phyloP scores from a whole-genome alignment of 2,797 vertebrate species.

The Sebastes nivosus region DNA sequence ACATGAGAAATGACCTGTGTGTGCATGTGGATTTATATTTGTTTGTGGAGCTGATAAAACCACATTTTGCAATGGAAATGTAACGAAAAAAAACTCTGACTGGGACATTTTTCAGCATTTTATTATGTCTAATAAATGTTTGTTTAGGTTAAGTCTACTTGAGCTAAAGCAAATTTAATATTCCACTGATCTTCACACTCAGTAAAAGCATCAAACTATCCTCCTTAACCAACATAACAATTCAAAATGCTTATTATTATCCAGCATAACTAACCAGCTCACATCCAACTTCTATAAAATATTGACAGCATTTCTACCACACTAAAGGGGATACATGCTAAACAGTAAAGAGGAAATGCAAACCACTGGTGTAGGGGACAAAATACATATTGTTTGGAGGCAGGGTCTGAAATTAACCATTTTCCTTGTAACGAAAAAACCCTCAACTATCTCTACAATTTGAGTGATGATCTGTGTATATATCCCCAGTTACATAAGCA shows the following conservation, averaged over 20 bases:
- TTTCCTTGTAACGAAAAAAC: background rate
- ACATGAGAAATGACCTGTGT: background rate
- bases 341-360: background rate
- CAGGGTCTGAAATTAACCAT: too few relatives aligned
- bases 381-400: background rate
- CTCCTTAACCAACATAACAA: conserved; percentile 5
- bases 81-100: background rate
- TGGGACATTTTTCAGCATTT: background rate
- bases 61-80: background rate
- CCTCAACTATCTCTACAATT: background rate
- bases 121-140: background rate
- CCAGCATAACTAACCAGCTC: background rate
- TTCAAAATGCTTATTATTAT: conserved; percentile 6
- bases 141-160: background rate
- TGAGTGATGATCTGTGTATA: background rate
- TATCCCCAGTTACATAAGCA: conserved; percentile 34
- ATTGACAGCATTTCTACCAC: conserved; percentile 8
- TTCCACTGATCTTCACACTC: background rate
- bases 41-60: background rate
- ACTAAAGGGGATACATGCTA: background rate
- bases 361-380: conserved; percentile 1
- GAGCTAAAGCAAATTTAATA: background rate
- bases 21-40: background rate
- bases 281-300: background rate
- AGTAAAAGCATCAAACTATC: background rate